phyloP scores from a whole-genome alignment of 2,888 invertebrate genomes.

The Sminthurinus aureus region DNA sequence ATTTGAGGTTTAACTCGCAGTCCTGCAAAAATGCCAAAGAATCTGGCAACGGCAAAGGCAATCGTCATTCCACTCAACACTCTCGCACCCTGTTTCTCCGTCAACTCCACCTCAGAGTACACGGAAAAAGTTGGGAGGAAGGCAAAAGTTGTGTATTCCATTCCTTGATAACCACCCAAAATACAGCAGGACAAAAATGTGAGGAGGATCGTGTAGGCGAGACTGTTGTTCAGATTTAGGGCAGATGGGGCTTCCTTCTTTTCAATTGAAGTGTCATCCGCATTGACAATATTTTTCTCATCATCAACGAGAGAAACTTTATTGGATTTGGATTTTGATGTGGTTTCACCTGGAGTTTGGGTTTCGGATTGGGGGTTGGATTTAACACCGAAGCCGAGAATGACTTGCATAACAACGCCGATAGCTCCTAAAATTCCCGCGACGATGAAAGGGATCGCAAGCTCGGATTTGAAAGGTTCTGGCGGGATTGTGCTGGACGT shows the following conservation, averaged over 20 bases:
- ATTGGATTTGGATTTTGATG: neutral
- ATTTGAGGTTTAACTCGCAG: slow-evolving; percentile 43
- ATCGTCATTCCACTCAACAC: slow-evolving; percentile 39
- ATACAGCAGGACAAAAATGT: slow-evolving; percentile 38
- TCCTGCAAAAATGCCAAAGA: slow-evolving; percentile 39
- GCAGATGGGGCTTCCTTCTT: neutral
- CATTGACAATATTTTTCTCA: neutral
- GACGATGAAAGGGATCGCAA: neutral
- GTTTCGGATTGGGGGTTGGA: neutral
- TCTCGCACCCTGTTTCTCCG: slow-evolving; percentile 40
- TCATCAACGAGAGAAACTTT: neutral
- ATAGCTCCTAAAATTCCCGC: neutral
- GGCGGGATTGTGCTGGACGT: neutral
- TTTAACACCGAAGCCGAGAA: neutral
- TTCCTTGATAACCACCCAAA: slow-evolving; percentile 45
- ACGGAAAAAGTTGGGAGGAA: slow-evolving; percentile 49
- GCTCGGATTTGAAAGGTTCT: neutral
- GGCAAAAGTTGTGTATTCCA: slow-evolving; percentile 45
- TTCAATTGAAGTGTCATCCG: neutral
- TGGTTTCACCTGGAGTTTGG: neutral
- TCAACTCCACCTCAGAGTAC: slow-evolving; percentile 39
- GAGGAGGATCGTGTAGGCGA: neutral
- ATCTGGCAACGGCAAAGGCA: slow-evolving; percentile 42
- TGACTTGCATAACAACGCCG: neutral
- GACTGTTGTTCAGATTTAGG: neutral